A percentile compares a stretch with the other conserved stretches of the same genome.
Evolutionary conservation across 2,888 invertebrate genomes (phyloP).

Genomic region (Dione vanillae): DNA sequence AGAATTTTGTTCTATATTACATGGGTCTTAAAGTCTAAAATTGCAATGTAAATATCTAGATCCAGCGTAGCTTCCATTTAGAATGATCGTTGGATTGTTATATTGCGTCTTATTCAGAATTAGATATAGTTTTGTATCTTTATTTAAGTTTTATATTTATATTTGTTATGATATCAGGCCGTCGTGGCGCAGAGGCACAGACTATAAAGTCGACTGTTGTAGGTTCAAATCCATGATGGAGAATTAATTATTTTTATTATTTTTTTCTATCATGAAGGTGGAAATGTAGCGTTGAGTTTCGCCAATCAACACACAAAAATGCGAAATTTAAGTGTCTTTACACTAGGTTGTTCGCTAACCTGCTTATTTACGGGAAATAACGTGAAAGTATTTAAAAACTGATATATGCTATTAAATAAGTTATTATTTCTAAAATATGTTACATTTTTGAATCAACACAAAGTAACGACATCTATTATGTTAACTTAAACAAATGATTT

Average conservation of each 20-base stretch:
- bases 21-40: background rate
- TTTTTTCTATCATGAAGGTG: too few species aligned
- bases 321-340: too few species aligned
- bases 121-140: background rate
- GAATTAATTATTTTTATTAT: too few species aligned
- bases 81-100: slow-evolving; percentile 19
- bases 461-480: background rate
- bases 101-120: background rate
- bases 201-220: too few species aligned
- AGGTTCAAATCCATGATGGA: too few species aligned
- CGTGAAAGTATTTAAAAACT: too few species aligned
- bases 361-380: too few species aligned
- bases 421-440: too few species aligned
- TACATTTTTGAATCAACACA: background rate
- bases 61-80: slow-evolving; percentile 23
- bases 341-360: too few species aligned
- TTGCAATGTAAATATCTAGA: slow-evolving; percentile 1
- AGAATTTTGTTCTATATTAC: slow-evolving; percentile 21
- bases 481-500: slow-evolving; percentile 10
- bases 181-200: background rate
- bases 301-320: too few species aligned
- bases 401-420: too few species aligned
- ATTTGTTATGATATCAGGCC: background rate
- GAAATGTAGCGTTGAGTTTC: too few species aligned
- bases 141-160: background rate